phyloP scores from a whole-genome alignment of 37 sponge, comb jelly and placozoan genomes.

The Crambe crambe region DNA sequence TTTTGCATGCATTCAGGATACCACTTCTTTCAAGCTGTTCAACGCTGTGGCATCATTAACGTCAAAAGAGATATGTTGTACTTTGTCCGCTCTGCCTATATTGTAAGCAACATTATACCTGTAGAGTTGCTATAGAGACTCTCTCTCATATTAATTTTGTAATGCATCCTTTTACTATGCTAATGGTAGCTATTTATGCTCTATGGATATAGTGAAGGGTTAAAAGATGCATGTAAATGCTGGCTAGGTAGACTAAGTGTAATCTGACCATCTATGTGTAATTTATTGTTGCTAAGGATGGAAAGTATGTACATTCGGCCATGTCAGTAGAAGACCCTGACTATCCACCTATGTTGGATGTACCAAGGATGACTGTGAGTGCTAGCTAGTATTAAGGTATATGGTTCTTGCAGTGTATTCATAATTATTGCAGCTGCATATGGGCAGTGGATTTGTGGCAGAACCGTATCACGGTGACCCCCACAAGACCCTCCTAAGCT shows the following conservation, averaged over 20 bases:
- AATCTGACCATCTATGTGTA: too few species aligned
- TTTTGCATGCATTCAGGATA: not conserved
- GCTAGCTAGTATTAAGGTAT: not conserved
- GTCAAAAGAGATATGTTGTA: not conserved
- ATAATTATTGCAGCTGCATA: not conserved
- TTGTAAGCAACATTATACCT: too few species aligned
- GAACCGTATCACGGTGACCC: not conserved
- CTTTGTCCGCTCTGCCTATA: not conserved
- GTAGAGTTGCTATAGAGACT: too few species aligned
- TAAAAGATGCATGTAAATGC: too few species aligned
- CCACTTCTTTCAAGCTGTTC: not conserved
- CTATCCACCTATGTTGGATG: not conserved
- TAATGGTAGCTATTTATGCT: too few species aligned
- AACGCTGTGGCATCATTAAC: not conserved
- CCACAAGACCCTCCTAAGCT: not conserved
- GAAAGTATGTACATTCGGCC: slow-evolving; percentile 22
- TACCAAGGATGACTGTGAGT: not conserved
- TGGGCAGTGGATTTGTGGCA: not conserved
- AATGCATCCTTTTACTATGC: too few species aligned
- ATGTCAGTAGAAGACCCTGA: slow-evolving; percentile 4
- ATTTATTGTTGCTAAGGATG: not conserved
- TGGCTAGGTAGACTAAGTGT: too few species aligned
- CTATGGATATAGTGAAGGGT: too few species aligned
- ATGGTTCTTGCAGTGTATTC: not conserved
- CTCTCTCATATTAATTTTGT: too few species aligned